Conservation (phyloP, 53 echinoderm and acorn worm species). For the Echinometra lucunter region DNA sequence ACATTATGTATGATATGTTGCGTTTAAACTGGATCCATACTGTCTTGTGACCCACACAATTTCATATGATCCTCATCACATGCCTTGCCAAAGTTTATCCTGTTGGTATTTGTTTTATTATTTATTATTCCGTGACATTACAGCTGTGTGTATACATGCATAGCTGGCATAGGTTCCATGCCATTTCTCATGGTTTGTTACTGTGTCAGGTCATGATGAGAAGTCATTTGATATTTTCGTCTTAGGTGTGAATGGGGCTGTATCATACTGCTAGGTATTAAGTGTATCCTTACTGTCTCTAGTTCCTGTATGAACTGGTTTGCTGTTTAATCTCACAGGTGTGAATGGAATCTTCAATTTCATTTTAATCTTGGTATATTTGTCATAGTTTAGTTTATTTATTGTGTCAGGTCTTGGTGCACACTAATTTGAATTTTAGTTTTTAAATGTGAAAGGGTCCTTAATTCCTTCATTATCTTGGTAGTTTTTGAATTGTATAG, state of each 20-base stretch:
- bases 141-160: neutral
- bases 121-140: slow-evolving; percentile 10
- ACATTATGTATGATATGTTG: neutral
- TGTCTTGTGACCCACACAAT: neutral
- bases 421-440: too few relatives aligned
- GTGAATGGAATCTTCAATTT: neutral
- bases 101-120: neutral
- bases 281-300: too few relatives aligned
- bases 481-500: too few relatives aligned
- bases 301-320: too few relatives aligned
- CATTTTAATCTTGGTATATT: too few relatives aligned
- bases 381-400: too few relatives aligned
- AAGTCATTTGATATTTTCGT: neutral
- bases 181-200: neutral
- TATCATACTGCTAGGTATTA: too few relatives aligned
- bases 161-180: neutral
- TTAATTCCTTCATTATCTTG: neutral
- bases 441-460: too few relatives aligned
- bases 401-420: too few relatives aligned
- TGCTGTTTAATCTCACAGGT: too few relatives aligned
- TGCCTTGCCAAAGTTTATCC: neutral
- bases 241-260: neutral
- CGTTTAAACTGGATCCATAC: neutral
- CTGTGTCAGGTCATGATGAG: neutral
- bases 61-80: neutral